Evolutionary conservation across 2,888 invertebrate species (phyloP).

Genomic region (Tetranychus piercei): DNA sequence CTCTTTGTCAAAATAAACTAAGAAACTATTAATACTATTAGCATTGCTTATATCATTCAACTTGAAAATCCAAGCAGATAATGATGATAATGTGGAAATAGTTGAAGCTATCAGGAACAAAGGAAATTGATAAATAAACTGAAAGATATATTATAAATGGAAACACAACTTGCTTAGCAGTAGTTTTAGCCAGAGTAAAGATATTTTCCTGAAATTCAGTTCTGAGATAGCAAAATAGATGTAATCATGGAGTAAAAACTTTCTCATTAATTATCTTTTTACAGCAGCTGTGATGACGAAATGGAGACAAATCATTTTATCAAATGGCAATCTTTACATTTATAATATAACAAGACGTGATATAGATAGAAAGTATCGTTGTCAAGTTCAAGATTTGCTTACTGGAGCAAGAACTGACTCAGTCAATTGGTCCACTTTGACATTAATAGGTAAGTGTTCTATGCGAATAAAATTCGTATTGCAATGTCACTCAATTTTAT

Average conservation of each 20-base stretch:
- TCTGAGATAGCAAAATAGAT: no score
- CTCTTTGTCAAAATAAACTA: neutral
- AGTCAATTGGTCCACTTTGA: constrained; percentile 23
- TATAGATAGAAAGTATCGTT: constrained; percentile 23
- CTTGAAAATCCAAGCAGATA: neutral
- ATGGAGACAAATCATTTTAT: constrained; percentile 17
- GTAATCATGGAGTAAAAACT: no score
- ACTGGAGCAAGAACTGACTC: constrained; percentile 25
- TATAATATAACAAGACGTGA: constrained; percentile 22
- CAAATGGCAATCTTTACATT: constrained; percentile 25
- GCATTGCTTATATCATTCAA: neutral
- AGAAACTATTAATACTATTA: neutral
- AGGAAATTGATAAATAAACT: no score
- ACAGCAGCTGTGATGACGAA: neutral
- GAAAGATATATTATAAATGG: no score
- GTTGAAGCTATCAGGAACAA: no score
- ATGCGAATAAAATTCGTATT: no score
- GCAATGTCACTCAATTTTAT: no score
- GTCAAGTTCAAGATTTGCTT: constrained; percentile 24
- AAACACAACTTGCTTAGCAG: no score
- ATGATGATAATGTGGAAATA: neutral
- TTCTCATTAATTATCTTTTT: neutral
- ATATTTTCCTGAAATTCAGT: no score
- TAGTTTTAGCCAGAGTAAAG: no score
- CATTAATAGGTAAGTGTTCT: constrained; percentile 22